Conservation (phyloP, 2,113 vertebrate species). For the Dipodomys spectabilis region DNA sequence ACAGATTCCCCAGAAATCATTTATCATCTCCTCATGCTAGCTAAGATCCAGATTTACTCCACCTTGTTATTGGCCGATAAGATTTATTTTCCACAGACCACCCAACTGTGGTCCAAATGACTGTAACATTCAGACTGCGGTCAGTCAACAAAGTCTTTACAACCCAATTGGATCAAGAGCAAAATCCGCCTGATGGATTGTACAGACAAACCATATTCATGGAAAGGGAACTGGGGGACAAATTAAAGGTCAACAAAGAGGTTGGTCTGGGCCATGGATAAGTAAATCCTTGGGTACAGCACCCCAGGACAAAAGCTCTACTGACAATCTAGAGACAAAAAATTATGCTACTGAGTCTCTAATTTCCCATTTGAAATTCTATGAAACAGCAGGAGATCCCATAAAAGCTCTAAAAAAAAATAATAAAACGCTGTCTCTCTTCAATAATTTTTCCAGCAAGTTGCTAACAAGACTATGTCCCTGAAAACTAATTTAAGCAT, state of each 20-base stretch:
- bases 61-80: slow-evolving; percentile 32
- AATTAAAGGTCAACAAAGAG: slow-evolving; percentile 30
- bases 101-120: slow-evolving; percentile 62
- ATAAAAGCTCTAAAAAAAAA: slow-evolving; percentile 67
- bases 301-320: slow-evolving; percentile 8
- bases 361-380: slow-evolving; percentile 70
- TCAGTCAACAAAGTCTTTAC: slow-evolving; percentile 51
- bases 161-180: slow-evolving; percentile 28
- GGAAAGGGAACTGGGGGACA: not conserved
- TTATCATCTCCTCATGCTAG: slow-evolving; percentile 47
- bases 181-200: slow-evolving; percentile 48
- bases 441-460: slow-evolving; percentile 73
- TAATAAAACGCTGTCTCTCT: slow-evolving; percentile 62
- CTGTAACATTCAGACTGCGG: slow-evolving; percentile 42
- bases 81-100: slow-evolving; percentile 66
- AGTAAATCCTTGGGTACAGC: not conserved
- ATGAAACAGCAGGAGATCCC: slow-evolving; percentile 69
- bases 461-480: slow-evolving; percentile 72
- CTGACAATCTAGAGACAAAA: slow-evolving; percentile 5
- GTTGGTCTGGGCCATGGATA: not conserved
- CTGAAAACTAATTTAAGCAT: slow-evolving; percentile 45
- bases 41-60: slow-evolving; percentile 47
- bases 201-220: slow-evolving; percentile 49
- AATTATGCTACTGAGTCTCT: not conserved
- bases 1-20: slow-evolving; percentile 47